Conservation (phyloP, 2,888 invertebrate species). For the Caenorhabditis imperialis region DNA sequence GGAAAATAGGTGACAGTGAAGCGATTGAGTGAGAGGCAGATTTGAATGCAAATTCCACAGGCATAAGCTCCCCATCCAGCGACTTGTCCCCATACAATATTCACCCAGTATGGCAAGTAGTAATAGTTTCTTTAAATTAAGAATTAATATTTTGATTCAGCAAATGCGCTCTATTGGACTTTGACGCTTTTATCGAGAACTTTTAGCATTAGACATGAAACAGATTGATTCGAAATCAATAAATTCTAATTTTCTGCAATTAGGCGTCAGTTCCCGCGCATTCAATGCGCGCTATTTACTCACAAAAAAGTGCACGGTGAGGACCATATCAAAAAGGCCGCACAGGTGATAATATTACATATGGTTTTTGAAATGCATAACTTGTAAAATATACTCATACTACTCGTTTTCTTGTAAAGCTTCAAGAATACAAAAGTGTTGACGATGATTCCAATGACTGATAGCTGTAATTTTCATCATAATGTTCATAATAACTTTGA, state of each 20-base stretch:
- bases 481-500: too few relatives aligned
- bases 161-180: neutral
- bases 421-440: constrained; percentile 23
- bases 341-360: constrained; percentile 42
- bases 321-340: constrained; percentile 31
- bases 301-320: constrained; percentile 37
- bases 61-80: constrained; percentile 46
- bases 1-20: constrained; percentile 41
- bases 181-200: neutral
- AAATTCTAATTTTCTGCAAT: constrained; percentile 17
- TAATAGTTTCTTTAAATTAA: constrained; percentile 15
- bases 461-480: too few relatives aligned
- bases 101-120: constrained; percentile 29
- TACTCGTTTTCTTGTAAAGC: too few relatives aligned
- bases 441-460: constrained; percentile 21
- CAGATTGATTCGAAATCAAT: too few relatives aligned
- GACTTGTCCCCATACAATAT: constrained; percentile 42
- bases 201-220: too few relatives aligned
- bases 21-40: constrained; percentile 32
- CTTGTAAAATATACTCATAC: constrained; percentile 29
- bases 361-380: constrained; percentile 47
- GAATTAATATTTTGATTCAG: neutral
- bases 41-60: constrained; percentile 31
- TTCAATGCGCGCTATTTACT: constrained; percentile 2
- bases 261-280: neutral